phyloP scores from a whole-genome alignment of 92 coral and sea anemone species.

The Galaxea fascicularis region DNA sequence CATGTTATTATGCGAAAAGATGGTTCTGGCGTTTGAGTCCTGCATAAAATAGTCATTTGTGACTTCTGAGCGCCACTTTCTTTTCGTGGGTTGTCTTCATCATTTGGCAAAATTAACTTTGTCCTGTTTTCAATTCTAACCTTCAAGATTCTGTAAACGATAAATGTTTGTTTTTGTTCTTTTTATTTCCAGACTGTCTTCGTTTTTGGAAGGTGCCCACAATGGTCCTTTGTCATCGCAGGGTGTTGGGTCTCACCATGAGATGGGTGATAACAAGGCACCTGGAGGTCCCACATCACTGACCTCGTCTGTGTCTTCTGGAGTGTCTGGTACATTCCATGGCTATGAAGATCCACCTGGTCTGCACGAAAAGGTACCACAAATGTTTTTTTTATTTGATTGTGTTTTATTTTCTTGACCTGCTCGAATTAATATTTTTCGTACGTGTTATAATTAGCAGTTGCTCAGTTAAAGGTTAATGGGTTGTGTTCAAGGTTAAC shows the following conservation, averaged over 20 bases:
- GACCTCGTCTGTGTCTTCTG: constrained; percentile 69
- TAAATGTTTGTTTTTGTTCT: neutral
- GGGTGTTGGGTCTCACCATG: constrained; percentile 72
- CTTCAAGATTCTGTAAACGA: neutral
- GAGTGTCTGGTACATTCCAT: constrained; percentile 74
- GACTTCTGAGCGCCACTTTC: too few relatives aligned
- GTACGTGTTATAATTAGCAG: too few relatives aligned
- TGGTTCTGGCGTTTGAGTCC: too few relatives aligned
- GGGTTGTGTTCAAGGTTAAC: too few relatives aligned
- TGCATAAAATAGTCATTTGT: too few relatives aligned
- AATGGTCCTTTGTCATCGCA: constrained; percentile 70
- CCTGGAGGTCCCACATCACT: constrained; percentile 95
- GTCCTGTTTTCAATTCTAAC: neutral
- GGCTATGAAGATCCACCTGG: constrained; percentile 99
- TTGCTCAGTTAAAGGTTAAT: too few relatives aligned
- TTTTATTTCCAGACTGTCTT: constrained; percentile 70
- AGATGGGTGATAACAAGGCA: constrained; percentile 87
- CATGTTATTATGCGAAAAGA: too few relatives aligned
- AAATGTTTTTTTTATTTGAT: neutral
- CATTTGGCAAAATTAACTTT: too few relatives aligned
- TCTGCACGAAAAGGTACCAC: constrained; percentile 92
- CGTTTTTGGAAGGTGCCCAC: constrained; percentile 84
- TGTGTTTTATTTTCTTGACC: neutral
- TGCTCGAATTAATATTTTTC: too few relatives aligned
- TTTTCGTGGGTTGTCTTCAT: too few relatives aligned